Evolutionary conservation across 2,113 vertebrate genomes (phyloP), one percentile per base, ranked within the genome.

Genomic region (Pluvianellus socialis): DNA sequence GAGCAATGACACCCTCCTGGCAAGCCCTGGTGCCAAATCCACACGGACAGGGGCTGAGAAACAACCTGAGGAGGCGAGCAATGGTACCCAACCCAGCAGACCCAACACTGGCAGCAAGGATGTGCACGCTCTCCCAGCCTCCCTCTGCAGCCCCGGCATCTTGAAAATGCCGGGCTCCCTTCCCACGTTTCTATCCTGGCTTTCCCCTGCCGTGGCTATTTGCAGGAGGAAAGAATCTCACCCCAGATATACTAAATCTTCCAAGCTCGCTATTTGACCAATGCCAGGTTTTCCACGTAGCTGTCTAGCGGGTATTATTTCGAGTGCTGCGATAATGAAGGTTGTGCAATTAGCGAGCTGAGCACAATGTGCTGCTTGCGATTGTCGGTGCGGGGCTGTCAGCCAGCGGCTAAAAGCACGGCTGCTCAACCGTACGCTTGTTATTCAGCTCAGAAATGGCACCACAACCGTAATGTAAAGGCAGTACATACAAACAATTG

Each of bases 311-410:
- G 66, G 27, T 67, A 1, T 59, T 47, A 8, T 47, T 67, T n/a
- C 47, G 55, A 10, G 66, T 32, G 27, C 67, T 76, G 92, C 72
- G 49, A 10, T 40, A 62, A 32, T 66, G 61, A 59, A 71, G 73
- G 27, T 27, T 53, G 27, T 49, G 83, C 56, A 44, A 11, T 67
- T 75, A 11, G 67, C 1, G 9, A 53, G 73, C 72, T 67, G 93
- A 74, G 63, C 63, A 52, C 44, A 4, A 5, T 0, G 0, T 35
- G 67, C 58, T 42, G 12, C 72, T 65, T 7, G 1, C 42, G 45
- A 38, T 88, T 8, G 45, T 27, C 22, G 5, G 14, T 5, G 33
- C 1, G 0, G 49, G 47, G 53, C 58, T 14, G 5, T 30, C 49
- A 38, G 89, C n/a, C 22, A 20, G 50, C 50, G 26, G 56, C 73